A percentile compares a stretch with the other conserved stretches of the same genome.
These are phyloP conservation scores for Archips xylosteana DNA, from an alignment of 2,888 invertebrate genomes.

Conservation along the genomic window DNA sequence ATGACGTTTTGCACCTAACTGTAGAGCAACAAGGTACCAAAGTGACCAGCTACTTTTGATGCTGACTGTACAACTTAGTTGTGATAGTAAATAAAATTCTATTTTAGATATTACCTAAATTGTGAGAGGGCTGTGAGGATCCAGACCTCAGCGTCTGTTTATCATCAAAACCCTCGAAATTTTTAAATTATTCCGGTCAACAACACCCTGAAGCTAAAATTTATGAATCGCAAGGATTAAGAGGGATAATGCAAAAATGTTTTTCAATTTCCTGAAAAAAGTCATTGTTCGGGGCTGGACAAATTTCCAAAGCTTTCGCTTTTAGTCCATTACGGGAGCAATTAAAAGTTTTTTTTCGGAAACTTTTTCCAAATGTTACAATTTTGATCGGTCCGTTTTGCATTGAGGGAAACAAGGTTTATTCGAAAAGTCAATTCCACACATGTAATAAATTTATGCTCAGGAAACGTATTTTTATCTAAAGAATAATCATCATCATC, in stretches of 20 bases:
- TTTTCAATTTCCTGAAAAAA: slow-evolving; percentile 18
- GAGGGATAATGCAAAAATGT: slow-evolving; percentile 12
- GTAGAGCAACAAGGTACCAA: no score
- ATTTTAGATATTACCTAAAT: no score
- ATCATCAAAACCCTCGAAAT: background rate
- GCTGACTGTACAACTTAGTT: no score
- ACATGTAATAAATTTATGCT: no score
- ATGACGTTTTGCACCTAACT: no score
- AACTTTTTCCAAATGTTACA: background rate
- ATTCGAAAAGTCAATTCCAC: background rate
- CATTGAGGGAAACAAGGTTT: background rate
- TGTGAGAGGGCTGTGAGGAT: no score
- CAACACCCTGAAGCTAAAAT: slow-evolving; percentile 6
- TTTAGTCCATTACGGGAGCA: slow-evolving; percentile 2
- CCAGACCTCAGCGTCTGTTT: no score
- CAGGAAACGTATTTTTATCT: no score
- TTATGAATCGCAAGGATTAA: slow-evolving; percentile 18
- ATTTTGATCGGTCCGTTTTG: background rate
- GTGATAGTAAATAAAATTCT: no score
- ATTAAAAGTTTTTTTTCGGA: slow-evolving; percentile 18
- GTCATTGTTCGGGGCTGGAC: background rate
- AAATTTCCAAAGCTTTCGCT: background rate
- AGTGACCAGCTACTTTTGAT: no score
- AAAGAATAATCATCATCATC: no score
- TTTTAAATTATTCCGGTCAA: background rate